Evolutionary conservation across 1,140 invertebrate species (phyloP).

Genomic region (Protaetia brevitarsis): DNA sequence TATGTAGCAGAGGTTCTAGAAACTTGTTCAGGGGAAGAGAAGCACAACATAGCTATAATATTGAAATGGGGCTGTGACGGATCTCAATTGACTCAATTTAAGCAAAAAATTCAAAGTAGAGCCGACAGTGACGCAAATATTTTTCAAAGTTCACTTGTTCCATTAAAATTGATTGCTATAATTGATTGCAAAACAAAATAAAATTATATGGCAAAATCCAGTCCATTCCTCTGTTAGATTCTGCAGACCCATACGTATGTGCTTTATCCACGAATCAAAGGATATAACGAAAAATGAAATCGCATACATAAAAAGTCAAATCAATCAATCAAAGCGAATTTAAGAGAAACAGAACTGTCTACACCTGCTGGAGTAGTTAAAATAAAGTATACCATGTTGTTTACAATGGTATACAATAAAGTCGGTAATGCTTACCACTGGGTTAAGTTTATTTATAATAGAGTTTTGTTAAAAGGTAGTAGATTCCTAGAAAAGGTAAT

Average conservation of each 20-base stretch:
- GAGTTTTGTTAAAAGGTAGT: no score
- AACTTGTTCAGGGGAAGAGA: background rate
- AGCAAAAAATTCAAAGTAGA: constrained; percentile 38
- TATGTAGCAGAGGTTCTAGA: no score
- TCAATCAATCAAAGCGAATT: no score
- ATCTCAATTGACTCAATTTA: constrained; percentile 30
- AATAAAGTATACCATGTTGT: no score
- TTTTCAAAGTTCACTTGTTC: constrained; percentile 38
- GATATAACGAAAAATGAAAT: constrained; percentile 30
- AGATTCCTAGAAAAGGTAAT: no score
- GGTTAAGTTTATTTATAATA: no score
- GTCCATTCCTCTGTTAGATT: constrained; percentile 31
- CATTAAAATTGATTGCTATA: constrained; percentile 39
- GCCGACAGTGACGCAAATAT: constrained; percentile 35
- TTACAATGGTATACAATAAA: no score
- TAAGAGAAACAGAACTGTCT: no score
- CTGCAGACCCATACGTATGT: constrained; percentile 36
- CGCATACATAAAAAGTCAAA: constrained; percentile 28
- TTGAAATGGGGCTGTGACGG: constrained; percentile 29
- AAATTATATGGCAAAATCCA: constrained; percentile 32
- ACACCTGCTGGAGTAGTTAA: no score
- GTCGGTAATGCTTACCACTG: no score
- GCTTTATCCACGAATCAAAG: constrained; percentile 37
- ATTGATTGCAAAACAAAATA: no score
- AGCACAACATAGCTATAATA: constrained; percentile 18